Percentiles rank a stretch among this genome's conserved stretches.
Evolutionary conservation across 1,140 invertebrate genomes (phyloP).

Genomic region (Bombus fervidus): DNA sequence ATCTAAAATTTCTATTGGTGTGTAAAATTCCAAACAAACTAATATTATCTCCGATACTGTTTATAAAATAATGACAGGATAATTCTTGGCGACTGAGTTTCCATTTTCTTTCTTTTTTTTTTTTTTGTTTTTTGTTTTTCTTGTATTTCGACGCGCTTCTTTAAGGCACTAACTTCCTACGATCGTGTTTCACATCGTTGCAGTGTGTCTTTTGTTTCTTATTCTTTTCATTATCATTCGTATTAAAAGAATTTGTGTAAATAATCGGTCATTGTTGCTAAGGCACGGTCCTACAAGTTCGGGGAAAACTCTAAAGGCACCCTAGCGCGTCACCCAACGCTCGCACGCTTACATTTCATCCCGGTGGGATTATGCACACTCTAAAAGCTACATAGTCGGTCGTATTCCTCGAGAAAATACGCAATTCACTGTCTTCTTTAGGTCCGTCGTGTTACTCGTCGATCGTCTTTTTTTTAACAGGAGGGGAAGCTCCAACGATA

Average conservation of each 20-base stretch:
- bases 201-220: background rate
- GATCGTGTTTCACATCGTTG: slow-evolving; percentile 37
- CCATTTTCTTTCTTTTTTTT: background rate
- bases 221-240: background rate
- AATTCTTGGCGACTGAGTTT: background rate
- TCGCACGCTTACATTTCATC: slow-evolving; percentile 34
- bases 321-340: slow-evolving; percentile 59
- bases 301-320: slow-evolving; percentile 78
- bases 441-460: slow-evolving; percentile 11
- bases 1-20: background rate
- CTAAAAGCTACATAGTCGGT: slow-evolving; percentile 32
- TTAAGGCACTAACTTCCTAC: slow-evolving; percentile 62
- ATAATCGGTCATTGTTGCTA: slow-evolving; percentile 60
- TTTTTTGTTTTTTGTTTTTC: background rate
- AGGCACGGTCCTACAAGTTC: slow-evolving; percentile 75
- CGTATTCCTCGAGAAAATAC: slow-evolving; percentile 55
- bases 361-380: slow-evolving; percentile 3
- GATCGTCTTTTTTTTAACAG: slow-evolving; percentile 1
- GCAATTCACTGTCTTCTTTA: slow-evolving; percentile 25
- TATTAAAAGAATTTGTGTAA: slow-evolving; percentile 19
- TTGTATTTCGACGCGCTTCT: slow-evolving; percentile 3
- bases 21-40: background rate
- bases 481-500: background rate
- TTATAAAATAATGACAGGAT: slow-evolving; percentile 14
- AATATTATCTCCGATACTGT: background rate